Percentiles rank a stretch among this genome's conserved stretches.
Evolutionary conservation across 2,113 vertebrate genomes (phyloP).

Genomic region (Gymnocephalus cernua): DNA sequence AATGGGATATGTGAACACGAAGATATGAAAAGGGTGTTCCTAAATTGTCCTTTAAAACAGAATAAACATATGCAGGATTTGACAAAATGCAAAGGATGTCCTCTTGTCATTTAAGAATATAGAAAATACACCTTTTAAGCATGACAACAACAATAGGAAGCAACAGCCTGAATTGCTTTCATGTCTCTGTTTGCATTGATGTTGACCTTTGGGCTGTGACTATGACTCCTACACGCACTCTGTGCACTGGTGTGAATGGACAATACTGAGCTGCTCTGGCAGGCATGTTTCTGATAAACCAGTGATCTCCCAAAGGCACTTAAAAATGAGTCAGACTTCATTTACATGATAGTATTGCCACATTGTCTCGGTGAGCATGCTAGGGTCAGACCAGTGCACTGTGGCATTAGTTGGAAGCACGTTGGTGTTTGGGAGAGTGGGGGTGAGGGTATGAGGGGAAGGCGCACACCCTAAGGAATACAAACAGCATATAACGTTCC

Average conservation of each 20-base stretch:
- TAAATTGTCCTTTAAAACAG: background rate
- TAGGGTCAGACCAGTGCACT: slow-evolving; percentile 51
- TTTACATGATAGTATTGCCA: slow-evolving; percentile 74
- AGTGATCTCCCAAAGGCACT: slow-evolving; percentile 53
- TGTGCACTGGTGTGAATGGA: slow-evolving; percentile 47
- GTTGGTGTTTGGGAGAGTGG: slow-evolving; percentile 12
- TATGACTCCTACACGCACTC: slow-evolving; percentile 35
- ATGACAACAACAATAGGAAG: slow-evolving; percentile 10
- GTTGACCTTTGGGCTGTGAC: slow-evolving; percentile 73
- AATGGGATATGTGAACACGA: slow-evolving; percentile 13
- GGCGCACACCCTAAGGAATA: slow-evolving; percentile 48
- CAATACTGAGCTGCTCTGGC: slow-evolving; percentile 54
- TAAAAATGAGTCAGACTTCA: slow-evolving; percentile 54
- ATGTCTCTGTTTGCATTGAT: slow-evolving; percentile 36
- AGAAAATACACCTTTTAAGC: background rate
- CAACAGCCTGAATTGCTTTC: slow-evolving; percentile 34
- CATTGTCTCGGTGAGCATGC: slow-evolving; percentile 40
- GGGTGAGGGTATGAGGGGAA: slow-evolving; percentile 1
- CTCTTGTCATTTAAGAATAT: slow-evolving; percentile 5
- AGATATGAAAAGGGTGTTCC: background rate
- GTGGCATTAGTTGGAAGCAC: slow-evolving; percentile 48
- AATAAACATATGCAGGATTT: slow-evolving; percentile 6
- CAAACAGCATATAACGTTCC: slow-evolving; percentile 23
- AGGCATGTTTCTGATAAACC: slow-evolving; percentile 68
- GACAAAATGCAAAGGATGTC: background rate